Base-by-base conservation (phyloP, 2,113 vertebrate genomes). In the Tapirus terrestris region DNA sequence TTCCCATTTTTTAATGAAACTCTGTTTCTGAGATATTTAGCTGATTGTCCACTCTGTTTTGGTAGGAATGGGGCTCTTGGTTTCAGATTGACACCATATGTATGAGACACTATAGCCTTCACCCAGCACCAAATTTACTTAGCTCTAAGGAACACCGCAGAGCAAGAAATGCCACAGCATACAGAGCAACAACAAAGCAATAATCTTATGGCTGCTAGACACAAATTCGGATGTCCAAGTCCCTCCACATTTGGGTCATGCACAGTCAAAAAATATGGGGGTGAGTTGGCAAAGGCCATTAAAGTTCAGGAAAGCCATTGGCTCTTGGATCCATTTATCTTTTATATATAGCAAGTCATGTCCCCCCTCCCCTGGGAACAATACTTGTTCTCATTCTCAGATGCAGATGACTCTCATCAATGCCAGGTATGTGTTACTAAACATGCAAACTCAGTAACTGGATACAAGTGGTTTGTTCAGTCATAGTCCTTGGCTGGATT, bases 131-230 rank as follows among this genome's bases (percentile, higher is more conserved):
- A 39, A 25, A 56, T 25, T 80, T 61, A 3, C 21, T 88, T 72
- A 68, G 48, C 21, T 48, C 20, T 67, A 76, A 91, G 17, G 5
- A 63, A 29, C 10, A 9, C 6, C 43, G 53, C 1, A 56, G 14
- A 58, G 13, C 3, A 36, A 58, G 12, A 90, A 86, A 31, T 7
- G 25, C 14, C 13, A 53, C 0, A 14, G 20, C 8, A n/a, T 6
- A 2, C 0, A 76, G 5, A 65, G 2, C 23, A 79, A 9, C 1
- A 43, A 1, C 27, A n/a, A 1, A 39, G 8, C 14, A 48, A 11
- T 33, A 12, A 51, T 51, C 4, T 39, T 25, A 13, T 12, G 3
- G 14, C 23, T 63, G 3, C 14, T 4, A 81, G 53, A 70, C 18
- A 63, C 3, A 60, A 25, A 10, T 68, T 53, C 33, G 53, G 20